phyloP scores from a whole-genome alignment of 92 coral and sea anemone genomes.

The Epizoanthus illoricatus region DNA sequence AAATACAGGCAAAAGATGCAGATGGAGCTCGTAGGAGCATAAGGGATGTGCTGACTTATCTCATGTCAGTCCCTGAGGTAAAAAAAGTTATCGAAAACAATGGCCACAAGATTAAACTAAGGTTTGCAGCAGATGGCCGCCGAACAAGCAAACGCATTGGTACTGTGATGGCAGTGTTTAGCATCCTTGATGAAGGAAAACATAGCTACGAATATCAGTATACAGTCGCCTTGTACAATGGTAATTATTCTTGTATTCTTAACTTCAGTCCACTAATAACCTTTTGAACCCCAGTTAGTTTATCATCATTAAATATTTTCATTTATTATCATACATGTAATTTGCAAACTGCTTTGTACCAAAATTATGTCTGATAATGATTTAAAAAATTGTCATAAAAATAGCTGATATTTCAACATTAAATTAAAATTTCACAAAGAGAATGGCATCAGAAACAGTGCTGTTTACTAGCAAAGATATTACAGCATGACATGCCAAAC shows the following conservation, averaged over 20 bases:
- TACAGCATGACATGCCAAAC: no score
- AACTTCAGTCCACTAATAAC: not conserved
- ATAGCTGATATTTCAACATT: no score
- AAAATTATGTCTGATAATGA: no score
- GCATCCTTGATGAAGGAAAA: conserved; percentile 23
- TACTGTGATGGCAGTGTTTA: conserved; percentile 47
- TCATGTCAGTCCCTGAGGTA: not conserved
- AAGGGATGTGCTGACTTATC: conserved; percentile 2
- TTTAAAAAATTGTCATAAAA: no score
- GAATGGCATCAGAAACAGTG: no score
- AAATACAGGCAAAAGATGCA: no score
- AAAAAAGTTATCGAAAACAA: conserved; percentile 7
- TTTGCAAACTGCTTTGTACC: no score
- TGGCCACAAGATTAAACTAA: conserved; percentile 19
- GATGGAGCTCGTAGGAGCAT: not conserved
- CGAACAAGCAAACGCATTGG: conserved; percentile 35
- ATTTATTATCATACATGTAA: no score
- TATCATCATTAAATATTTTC: not conserved
- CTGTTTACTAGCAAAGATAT: no score
- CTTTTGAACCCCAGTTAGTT: not conserved
- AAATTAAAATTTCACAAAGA: no score
- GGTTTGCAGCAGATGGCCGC: conserved; percentile 42
- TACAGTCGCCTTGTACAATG: conserved; percentile 41
- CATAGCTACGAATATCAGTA: conserved; percentile 33
- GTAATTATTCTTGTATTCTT: not conserved